A percentile compares a stretch with the other conserved stretches of the same genome.
Evolutionary conservation across 2,888 invertebrate genomes (phyloP).

Genomic region (Macaria liturata): DNA sequence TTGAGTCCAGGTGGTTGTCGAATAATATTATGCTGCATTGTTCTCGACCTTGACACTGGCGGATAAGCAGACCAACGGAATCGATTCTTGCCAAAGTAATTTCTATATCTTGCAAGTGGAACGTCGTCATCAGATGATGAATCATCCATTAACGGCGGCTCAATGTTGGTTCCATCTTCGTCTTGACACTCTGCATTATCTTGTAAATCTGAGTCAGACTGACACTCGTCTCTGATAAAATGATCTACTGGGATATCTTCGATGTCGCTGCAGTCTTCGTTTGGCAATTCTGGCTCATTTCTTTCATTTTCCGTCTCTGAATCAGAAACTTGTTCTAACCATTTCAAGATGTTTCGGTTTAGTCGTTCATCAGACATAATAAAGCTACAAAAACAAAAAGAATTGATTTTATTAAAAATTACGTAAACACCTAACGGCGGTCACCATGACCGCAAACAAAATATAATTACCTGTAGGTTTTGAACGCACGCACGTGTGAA

Average conservation of each 20-base stretch:
- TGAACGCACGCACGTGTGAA: neutral
- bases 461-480: conserved; percentile 1
- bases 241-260: conserved; percentile 24
- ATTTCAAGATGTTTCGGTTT: neutral
- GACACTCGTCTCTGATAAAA: conserved; percentile 21
- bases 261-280: conserved; percentile 22
- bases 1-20: conserved; percentile 18
- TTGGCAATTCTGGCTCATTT: conserved; percentile 19
- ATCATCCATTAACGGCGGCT: conserved; percentile 8
- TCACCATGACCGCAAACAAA: conserved; percentile 8
- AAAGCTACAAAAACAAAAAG: conserved; percentile 4
- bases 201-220: conserved; percentile 18
- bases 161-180: conserved; percentile 2
- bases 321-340: conserved; percentile 9
- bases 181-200: conserved; percentile 11
- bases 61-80: conserved; percentile 11
- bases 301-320: conserved; percentile 17
- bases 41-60: conserved; percentile 21
- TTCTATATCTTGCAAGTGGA: conserved; percentile 20
- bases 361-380: conserved; percentile 2
- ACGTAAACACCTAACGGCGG: conserved; percentile 15
- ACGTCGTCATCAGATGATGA: conserved; percentile 15
- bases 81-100: conserved; percentile 16
- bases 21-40: conserved; percentile 23
- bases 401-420: conserved; percentile 6